Conservation (phyloP, 2,888 invertebrate species). For the Arge pagana region DNA sequence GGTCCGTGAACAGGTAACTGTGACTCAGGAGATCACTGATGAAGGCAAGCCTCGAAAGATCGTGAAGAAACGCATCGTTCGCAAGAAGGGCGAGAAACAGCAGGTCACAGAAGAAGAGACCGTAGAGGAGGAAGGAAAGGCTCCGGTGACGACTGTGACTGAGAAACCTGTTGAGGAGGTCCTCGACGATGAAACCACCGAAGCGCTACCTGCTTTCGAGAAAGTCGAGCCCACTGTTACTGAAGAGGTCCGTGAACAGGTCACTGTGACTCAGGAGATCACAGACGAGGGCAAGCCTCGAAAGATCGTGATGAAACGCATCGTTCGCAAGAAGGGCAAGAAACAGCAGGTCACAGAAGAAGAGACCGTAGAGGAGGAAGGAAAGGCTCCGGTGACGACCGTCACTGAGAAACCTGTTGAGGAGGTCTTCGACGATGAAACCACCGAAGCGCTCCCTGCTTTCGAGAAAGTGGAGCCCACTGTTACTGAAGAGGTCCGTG, state of each 20-base stretch:
- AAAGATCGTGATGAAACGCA: constrained; percentile 37
- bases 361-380: constrained; percentile 44
- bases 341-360: constrained; percentile 33
- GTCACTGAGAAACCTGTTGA: constrained; percentile 32
- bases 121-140: constrained; percentile 42
- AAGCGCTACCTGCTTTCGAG: constrained; percentile 29
- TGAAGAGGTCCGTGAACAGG: constrained; percentile 42
- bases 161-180: constrained; percentile 32
- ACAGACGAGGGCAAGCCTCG: constrained; percentile 49
- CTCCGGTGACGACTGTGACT: constrained; percentile 41
- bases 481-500: too few relatives aligned
- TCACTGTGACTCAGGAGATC: constrained; percentile 44
- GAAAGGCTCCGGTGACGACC: constrained; percentile 38
- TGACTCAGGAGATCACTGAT: constrained; percentile 37
- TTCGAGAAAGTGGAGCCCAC: background rate
- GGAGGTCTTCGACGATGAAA: too few relatives aligned
- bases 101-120: constrained; percentile 44
- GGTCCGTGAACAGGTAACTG: constrained; percentile 49
- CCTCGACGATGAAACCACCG: constrained; percentile 42
- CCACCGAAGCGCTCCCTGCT: background rate
- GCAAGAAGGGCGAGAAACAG: constrained; percentile 14
- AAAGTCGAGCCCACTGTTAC: constrained; percentile 44
- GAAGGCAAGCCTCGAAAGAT: constrained; percentile 42
- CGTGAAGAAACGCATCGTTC: constrained; percentile 17
- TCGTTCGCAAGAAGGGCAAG: constrained; percentile 30